Base-by-base conservation (phyloP, 2,113 vertebrate species). In the Ceyx cyanopectus region DNA sequence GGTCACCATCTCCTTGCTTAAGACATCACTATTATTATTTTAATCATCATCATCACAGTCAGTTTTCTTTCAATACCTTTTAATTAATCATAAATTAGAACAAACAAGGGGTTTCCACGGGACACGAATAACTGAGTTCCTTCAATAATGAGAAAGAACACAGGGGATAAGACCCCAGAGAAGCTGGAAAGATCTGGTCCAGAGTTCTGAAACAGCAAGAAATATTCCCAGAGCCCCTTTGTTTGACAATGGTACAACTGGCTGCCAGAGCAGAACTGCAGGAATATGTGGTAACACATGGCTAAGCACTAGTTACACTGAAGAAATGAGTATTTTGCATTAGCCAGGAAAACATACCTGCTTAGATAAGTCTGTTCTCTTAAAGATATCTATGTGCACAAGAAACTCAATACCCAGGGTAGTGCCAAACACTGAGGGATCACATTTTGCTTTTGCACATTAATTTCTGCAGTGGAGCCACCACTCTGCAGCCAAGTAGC, bases 271-370 rank as follows among this genome's bases (percentile, higher is more conserved):
- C 16, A 66, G 24, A 65, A 19, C 41, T 56, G 68, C 43, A 32
- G 18, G 17, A 32, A 9, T 0, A 0, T 10, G 34, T 5, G 11
- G 9, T 6, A 57, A 45, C 0, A 2, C 2, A 6, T 23, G 12
- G 32, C 29, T 27, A 26, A 26, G 46, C 23, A 16, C 5, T 9
- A 30, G 5, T 12, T 32, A 48, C 30, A 12, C 26, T 6, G 15
- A 2, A 61, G 7, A 61, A 81, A 53, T 10, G 45, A 65, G 9
- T 23, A 61, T 12, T 72, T 41, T 12, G 45, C 22, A 20, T n/a
- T 62, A 32, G 6, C 16, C 48, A 37, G 32, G 43, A 53, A 50
- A n/a, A 61, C 2, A 1, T 4, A 27, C 3, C 34, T 43, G n/a
- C 14, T 46, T 37, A 66, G 24, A 3, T 34, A 53, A 57, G 20